phyloP scores from a whole-genome alignment of 2,113 vertebrate species.

The Strix uralensis region DNA sequence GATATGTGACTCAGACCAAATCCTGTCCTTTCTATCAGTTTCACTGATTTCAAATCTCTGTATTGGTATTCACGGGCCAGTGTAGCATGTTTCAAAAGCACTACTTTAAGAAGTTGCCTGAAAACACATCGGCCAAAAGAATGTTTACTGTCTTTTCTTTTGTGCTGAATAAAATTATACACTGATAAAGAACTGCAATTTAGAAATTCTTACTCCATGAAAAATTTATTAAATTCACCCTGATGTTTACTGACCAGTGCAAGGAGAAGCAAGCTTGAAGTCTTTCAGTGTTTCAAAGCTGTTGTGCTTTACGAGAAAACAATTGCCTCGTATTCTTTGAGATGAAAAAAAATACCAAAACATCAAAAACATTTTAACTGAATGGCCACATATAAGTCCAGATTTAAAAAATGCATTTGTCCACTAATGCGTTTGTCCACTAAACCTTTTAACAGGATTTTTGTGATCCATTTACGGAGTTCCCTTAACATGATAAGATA shows the following conservation, averaged over 20 bases:
- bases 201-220: background rate
- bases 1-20: background rate
- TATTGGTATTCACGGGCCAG: background rate
- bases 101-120: background rate
- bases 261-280: conserved; percentile 8
- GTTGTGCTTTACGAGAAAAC: background rate
- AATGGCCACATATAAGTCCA: background rate
- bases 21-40: background rate
- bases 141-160: conserved; percentile 9
- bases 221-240: background rate
- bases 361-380: background rate
- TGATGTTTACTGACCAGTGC: conserved; percentile 13
- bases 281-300: conserved; percentile 27
- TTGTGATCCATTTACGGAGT: background rate
- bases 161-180: background rate
- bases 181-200: background rate
- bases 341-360: background rate
- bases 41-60: background rate
- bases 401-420: background rate
- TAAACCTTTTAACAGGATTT: background rate
- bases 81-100: background rate
- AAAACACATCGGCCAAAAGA: conserved; percentile 28
- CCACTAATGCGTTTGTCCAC: background rate
- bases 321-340: background rate
- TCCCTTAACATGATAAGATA: background rate